Conservation (phyloP, 2,888 invertebrate species). For the Polyommatus icarus region DNA sequence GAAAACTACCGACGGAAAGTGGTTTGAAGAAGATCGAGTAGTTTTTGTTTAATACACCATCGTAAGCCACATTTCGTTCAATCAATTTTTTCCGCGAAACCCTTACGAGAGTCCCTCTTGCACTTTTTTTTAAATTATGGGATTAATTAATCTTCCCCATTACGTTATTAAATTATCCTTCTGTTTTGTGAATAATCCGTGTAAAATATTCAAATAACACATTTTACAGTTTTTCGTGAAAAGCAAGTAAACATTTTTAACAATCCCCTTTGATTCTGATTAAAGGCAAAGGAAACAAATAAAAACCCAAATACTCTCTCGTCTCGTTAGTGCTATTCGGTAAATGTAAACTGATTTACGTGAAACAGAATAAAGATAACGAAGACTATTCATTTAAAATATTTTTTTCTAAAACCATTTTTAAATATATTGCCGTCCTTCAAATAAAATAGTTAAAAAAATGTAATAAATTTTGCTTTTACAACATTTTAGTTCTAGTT, state of each 20-base stretch:
- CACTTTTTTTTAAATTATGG: background rate
- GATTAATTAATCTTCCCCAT: background rate
- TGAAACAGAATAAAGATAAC: constrained; percentile 5
- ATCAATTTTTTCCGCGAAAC: no score
- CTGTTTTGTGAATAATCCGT: background rate
- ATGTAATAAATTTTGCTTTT: background rate
- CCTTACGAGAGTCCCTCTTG: no score
- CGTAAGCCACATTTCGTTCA: no score
- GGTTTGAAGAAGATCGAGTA: no score
- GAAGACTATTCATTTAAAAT: background rate
- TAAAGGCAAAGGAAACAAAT: constrained; percentile 6
- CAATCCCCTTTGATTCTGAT: background rate
- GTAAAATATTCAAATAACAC: background rate
- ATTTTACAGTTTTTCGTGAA: background rate
- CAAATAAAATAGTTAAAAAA: no score
- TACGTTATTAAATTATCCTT: background rate
- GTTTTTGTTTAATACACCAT: no score
- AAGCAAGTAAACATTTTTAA: background rate
- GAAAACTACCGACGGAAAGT: no score
- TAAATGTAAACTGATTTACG: background rate
- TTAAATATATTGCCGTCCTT: no score
- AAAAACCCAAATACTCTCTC: constrained; percentile 13
- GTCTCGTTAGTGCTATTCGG: background rate
- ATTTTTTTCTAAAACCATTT: no score
- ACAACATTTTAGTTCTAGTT: background rate